A percentile compares a stretch with the other conserved stretches of the same genome.
phyloP scores from a whole-genome alignment of 2,888 invertebrate species.

The Tipula unca region DNA sequence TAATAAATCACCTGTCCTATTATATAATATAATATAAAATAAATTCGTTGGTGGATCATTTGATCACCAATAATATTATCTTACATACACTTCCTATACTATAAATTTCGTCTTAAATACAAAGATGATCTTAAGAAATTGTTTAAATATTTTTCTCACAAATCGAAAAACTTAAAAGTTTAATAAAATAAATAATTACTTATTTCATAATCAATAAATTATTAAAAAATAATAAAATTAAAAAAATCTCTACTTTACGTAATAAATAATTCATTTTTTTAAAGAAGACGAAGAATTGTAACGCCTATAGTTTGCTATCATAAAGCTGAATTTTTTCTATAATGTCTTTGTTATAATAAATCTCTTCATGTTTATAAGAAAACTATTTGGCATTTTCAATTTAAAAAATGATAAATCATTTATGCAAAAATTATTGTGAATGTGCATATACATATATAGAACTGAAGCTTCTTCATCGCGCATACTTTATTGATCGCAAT shows the following conservation, averaged over 20 bases:
- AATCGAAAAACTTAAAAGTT: neutral
- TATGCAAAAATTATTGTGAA: neutral
- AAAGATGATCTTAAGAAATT: neutral
- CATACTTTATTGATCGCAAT: neutral
- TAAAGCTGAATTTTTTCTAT: neutral
- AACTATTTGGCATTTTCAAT: neutral
- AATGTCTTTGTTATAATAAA: neutral
- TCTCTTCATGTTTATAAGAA: neutral
- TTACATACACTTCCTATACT: neutral
- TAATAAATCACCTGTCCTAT: neutral
- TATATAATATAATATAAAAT: neutral
- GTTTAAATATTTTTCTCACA: neutral
- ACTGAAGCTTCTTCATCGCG: neutral
- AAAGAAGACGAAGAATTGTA: neutral
- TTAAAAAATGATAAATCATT: neutral
- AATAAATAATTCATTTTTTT: neutral
- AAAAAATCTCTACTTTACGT: neutral
- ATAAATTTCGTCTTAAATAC: neutral
- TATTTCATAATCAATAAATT: neutral
- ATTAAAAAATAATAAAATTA: neutral
- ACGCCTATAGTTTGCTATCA: neutral
- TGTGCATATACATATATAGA: neutral
- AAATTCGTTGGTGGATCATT: neutral
- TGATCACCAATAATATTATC: neutral
- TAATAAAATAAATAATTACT: slow-evolving; percentile 8